Evolutionary conservation across 1,140 invertebrate genomes (phyloP).

Genomic region (Listronotus oregonensis): DNA sequence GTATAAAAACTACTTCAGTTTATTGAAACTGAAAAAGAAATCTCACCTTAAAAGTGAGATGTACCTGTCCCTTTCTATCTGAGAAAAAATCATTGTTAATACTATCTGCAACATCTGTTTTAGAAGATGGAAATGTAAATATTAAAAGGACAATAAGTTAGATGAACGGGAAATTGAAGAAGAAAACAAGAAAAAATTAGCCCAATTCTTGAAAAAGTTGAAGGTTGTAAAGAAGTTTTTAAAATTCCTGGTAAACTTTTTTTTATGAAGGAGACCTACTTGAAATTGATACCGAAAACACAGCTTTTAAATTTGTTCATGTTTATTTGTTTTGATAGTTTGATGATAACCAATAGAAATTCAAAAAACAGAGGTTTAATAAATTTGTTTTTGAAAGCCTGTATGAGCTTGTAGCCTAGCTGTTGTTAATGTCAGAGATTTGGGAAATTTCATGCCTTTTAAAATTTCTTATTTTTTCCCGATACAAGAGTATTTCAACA

Average conservation of each 20-base stretch:
- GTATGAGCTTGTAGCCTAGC: conserved; percentile 90
- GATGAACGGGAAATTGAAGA: conserved; percentile 66
- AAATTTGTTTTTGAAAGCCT: conserved; percentile 86
- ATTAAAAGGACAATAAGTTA: conserved; percentile 63
- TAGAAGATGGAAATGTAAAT: conserved; percentile 66
- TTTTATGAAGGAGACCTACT: conserved; percentile 88
- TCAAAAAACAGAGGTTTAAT: conserved; percentile 77
- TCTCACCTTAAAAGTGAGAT: conserved; percentile 98
- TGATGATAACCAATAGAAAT: conserved; percentile 69
- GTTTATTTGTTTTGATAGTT: conserved; percentile 90
- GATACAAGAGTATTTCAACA: conserved; percentile 91
- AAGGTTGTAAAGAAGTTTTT: conserved; percentile 80
- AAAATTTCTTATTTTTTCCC: conserved; percentile 93
- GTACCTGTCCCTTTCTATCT: conserved; percentile 94
- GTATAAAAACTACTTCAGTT: conserved; percentile 98
- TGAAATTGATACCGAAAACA: conserved; percentile 88
- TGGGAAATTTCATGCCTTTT: conserved; percentile 91
- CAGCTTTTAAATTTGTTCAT: conserved; percentile 83
- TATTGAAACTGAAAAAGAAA: conserved; percentile 97
- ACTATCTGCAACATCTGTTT: conserved; percentile 73
- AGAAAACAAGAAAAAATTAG: conserved; percentile 71
- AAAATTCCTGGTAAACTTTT: conserved; percentile 75
- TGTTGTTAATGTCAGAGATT: conserved; percentile 93
- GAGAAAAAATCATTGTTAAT: conserved; percentile 89
- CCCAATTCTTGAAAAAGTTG: conserved; percentile 83